These are phyloP conservation scores for Phylloscopus collybita DNA, from an alignment of 2,797 vertebrate genomes.

Conservation along the genomic window DNA sequence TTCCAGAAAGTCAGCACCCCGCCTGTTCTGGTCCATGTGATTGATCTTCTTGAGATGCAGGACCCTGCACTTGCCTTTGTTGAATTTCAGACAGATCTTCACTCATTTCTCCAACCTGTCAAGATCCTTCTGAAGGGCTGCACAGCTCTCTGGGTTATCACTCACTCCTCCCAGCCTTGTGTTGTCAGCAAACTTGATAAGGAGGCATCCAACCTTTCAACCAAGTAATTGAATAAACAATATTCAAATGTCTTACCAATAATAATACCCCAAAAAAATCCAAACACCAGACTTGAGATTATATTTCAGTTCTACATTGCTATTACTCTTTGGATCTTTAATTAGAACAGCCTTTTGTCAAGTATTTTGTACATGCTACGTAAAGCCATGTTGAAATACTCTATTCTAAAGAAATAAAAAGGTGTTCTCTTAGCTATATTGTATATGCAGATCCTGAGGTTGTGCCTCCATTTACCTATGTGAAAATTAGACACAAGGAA, in stretches of 20 bases:
- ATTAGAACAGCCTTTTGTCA: neutral
- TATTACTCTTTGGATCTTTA: neutral
- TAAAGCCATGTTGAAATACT: neutral
- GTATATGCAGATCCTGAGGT: neutral
- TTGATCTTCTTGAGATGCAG: neutral
- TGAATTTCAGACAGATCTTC: neutral
- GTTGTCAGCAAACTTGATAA: neutral
- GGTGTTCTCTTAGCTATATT: fast-evolving
- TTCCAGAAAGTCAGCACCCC: fast-evolving
- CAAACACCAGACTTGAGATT: neutral
- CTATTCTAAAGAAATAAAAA: neutral
- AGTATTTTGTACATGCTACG: neutral
- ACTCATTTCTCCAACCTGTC: neutral
- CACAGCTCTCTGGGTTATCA: too few species aligned
- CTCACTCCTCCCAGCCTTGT: neutral
- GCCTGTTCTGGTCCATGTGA: neutral
- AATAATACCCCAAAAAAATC: neutral
- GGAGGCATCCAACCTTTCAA: neutral
- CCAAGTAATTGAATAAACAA: neutral
- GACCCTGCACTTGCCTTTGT: neutral
- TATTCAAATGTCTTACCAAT: neutral
- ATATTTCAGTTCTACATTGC: neutral
- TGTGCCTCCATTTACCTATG: neutral
- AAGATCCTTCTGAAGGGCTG: neutral
- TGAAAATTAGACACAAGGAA: neutral